Conservation (phyloP, 1,140 invertebrate species). For the Leptopilina clavipes region DNA sequence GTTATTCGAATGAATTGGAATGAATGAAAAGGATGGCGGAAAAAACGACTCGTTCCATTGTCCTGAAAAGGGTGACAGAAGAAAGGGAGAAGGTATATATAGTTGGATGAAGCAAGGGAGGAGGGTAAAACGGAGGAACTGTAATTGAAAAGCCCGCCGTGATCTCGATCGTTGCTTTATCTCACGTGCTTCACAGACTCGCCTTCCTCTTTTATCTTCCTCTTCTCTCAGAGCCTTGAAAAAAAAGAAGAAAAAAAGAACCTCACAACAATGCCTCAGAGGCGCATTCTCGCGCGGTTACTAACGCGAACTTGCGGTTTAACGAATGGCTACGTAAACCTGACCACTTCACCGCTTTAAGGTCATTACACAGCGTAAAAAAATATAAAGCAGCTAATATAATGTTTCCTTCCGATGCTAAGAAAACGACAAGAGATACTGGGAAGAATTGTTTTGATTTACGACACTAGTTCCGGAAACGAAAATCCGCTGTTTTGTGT, state of each 20-base stretch:
- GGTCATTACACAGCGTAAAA: constrained; percentile 56
- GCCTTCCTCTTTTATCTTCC: constrained; percentile 41
- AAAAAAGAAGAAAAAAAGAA: constrained; percentile 39
- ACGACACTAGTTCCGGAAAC: constrained; percentile 16
- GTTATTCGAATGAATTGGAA: constrained; percentile 45
- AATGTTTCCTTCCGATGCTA: constrained; percentile 41
- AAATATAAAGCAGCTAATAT: constrained; percentile 42
- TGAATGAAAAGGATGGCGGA: constrained; percentile 39
- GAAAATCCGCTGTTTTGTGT: background rate
- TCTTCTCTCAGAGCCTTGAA: constrained; percentile 38
- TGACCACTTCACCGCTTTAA: constrained; percentile 46
- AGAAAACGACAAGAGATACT: constrained; percentile 17
- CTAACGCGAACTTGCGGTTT: constrained; percentile 47
- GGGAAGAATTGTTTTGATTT: constrained; percentile 9
- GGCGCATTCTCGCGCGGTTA: constrained; percentile 47
- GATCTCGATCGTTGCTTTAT: constrained; percentile 55
- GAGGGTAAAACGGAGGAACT: constrained; percentile 46
- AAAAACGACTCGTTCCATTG: constrained; percentile 18
- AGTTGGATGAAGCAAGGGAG: constrained; percentile 34
- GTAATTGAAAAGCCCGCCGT: constrained; percentile 63
- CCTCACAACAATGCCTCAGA: constrained; percentile 49
- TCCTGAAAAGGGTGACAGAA: constrained; percentile 37
- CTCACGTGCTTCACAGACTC: constrained; percentile 42
- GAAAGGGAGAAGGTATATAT: constrained; percentile 35
- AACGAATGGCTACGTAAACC: constrained; percentile 60